A percentile compares a stretch with the other conserved stretches of the same genome.
These are phyloP conservation scores for Apis cerana DNA, from an alignment of 1,140 invertebrate genomes.

Conservation along the genomic window DNA sequence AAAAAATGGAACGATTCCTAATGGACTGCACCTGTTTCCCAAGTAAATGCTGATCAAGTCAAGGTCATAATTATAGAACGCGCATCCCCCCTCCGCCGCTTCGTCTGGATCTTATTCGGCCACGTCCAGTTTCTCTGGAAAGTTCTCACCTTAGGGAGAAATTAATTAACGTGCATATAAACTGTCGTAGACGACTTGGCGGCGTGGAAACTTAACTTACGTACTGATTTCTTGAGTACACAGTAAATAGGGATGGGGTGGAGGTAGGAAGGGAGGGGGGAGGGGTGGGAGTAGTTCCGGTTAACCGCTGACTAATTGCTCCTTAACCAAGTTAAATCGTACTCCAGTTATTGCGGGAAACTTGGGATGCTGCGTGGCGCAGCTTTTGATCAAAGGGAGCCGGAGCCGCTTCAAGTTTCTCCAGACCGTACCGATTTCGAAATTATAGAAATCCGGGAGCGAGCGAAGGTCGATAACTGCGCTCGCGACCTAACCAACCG, in stretches of 20 bases:
- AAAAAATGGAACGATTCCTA: too few relatives aligned
- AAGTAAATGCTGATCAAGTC: too few relatives aligned
- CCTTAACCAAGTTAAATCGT: slow-evolving; percentile 69
- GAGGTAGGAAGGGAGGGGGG: too few relatives aligned
- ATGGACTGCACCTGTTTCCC: too few relatives aligned
- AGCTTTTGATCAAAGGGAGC: slow-evolving; percentile 62
- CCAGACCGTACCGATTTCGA: slow-evolving; percentile 54
- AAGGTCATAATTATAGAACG: too few relatives aligned
- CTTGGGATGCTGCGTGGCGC: slow-evolving; percentile 61
- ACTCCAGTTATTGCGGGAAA: slow-evolving; percentile 64
- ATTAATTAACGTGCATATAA: slow-evolving; percentile 62
- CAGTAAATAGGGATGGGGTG: slow-evolving; percentile 62
- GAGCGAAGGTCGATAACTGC: slow-evolving; percentile 15
- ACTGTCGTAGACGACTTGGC: slow-evolving; percentile 59
- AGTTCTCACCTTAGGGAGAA: slow-evolving; percentile 37
- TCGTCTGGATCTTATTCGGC: background rate
- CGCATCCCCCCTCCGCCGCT: background rate
- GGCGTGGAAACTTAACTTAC: slow-evolving; percentile 58
- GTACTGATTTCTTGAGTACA: slow-evolving; percentile 67
- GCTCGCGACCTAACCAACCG: background rate
- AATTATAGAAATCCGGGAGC: slow-evolving; percentile 39
- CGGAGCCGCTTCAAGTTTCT: slow-evolving; percentile 54
- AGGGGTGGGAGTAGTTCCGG: slow-evolving; percentile 46
- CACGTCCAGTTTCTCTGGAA: slow-evolving; percentile 22
- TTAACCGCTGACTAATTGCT: slow-evolving; percentile 69